Conservation (phyloP, 2,888 invertebrate genomes). For the Aethes cnicana region DNA sequence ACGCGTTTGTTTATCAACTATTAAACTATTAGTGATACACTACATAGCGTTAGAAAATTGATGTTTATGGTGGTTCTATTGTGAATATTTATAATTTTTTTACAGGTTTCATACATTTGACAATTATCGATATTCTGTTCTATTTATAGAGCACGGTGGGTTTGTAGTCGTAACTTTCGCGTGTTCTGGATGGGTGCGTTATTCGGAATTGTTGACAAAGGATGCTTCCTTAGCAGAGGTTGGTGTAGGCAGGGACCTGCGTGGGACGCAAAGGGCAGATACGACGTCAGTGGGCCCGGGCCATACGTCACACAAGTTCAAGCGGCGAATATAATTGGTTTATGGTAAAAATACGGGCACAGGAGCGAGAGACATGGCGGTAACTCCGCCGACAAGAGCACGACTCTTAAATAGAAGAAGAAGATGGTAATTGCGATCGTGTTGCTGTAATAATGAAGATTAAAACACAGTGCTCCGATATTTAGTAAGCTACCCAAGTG, state of each 20-base stretch:
- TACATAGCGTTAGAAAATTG: not conserved
- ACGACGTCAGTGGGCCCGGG: slow-evolving; percentile 64
- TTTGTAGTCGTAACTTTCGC: not conserved
- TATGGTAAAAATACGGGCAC: too few species aligned
- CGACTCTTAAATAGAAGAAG: too few species aligned
- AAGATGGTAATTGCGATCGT: too few species aligned
- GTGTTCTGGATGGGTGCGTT: not conserved
- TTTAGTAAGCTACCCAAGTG: too few species aligned
- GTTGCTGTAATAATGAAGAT: too few species aligned
- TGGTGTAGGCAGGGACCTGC: slow-evolving; percentile 38
- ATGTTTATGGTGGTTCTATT: not conserved
- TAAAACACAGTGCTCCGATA: too few species aligned
- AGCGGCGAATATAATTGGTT: too few species aligned
- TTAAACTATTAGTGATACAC: slow-evolving; percentile 30
- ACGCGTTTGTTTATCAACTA: slow-evolving; percentile 60
- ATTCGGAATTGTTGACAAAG: not conserved
- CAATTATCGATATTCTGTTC: slow-evolving; percentile 5
- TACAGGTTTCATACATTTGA: not conserved
- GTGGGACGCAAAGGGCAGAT: slow-evolving; percentile 70
- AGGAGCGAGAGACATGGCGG: too few species aligned
- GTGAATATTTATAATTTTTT: too few species aligned
- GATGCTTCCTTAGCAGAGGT: slow-evolving; percentile 2
- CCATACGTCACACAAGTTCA: too few species aligned
- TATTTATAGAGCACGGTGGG: slow-evolving; percentile 13
- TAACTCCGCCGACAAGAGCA: too few species aligned